A percentile compares a stretch with the other conserved stretches of the same genome.
phyloP scores from a whole-genome alignment of 2,797 vertebrate species.

The Poeciliopsis gracilis region DNA sequence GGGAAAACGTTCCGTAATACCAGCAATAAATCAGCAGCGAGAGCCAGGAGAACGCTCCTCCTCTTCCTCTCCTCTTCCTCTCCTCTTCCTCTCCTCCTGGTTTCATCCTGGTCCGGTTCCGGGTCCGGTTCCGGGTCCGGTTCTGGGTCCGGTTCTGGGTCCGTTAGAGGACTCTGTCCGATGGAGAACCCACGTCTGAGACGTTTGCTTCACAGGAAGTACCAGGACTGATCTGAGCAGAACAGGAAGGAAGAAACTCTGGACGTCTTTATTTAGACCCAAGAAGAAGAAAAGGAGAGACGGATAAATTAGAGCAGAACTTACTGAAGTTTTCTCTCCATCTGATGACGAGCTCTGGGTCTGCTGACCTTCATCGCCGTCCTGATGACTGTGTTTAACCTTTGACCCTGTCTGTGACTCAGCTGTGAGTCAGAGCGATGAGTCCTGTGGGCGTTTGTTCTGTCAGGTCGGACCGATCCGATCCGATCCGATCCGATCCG shows the following conservation, averaged over 20 bases:
- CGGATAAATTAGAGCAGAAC: neutral
- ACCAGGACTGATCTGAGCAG: neutral
- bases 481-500: neutral
- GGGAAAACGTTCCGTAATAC: neutral
- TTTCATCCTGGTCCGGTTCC: no score
- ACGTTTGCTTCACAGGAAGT: constrained; percentile 5
- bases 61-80: no score
- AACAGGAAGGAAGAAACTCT: neutral
- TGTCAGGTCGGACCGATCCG: neutral
- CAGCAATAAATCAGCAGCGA: neutral
- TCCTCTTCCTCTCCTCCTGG: no score
- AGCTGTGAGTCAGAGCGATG: neutral
- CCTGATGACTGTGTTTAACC: neutral
- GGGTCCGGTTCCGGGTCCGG: no score
- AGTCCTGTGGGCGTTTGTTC: neutral
- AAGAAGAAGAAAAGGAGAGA: neutral
- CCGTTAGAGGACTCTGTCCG: neutral
- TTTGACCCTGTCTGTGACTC: neutral
- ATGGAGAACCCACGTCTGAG: neutral
- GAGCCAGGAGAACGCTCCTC: neutral
- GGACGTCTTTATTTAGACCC: neutral
- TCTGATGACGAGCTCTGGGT: neutral
- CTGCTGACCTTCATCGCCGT: neutral
- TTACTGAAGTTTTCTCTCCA: neutral
- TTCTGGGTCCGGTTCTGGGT: no score